Evolutionary conservation across 2,888 invertebrate species (phyloP), one percentile per base, ranked within the genome.

Genomic region (Phorcus lineatus): DNA sequence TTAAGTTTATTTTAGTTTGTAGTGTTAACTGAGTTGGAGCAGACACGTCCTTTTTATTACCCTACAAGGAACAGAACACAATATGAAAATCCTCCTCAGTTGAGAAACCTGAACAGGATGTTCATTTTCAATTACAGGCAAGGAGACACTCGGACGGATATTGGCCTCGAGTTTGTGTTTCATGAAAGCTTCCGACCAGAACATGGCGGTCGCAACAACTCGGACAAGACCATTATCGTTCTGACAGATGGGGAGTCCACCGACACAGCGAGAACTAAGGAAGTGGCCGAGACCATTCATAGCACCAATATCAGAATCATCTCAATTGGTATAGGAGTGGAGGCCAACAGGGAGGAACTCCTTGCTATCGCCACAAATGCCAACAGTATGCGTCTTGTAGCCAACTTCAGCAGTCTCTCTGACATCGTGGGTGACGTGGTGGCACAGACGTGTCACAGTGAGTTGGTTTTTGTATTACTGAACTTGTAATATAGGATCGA

Each of bases 321-420:
- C 17, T 74, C 74, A n/a, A 74, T 74, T 11, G 74, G 74, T 2
- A 52, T 74, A 11, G 74, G 74, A 2, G 19, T 17, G 16, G 81
- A 77, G 2, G 84, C 87, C 4, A 77, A 81, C 28, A 80, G 74
- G 31, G 31, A 74, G 9, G 88, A 88, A 77, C 82, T 88, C 9
- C 67, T 80, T 0, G 77, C 55, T 2, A 87, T 88, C 19, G 86
- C 88, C n/a, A 77, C 86, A 0, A 86, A 87, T 52, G 53, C 79
- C 13, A 57, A 82, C 6, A 86, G 87, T 74, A 85, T 86, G 36
- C 62, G 85, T 17, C 80, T 83, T 31, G 85, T 88, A 1, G 81
- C 85, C n/a, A 84, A 84, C 80, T 88, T 87, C 62, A 74, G 47
- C 24, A 52, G 17, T 7, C 24, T 74, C 47, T 52, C n/a, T 3